phyloP scores from a whole-genome alignment of 2,113 vertebrate genomes.

The Hemichromis elongatus region DNA sequence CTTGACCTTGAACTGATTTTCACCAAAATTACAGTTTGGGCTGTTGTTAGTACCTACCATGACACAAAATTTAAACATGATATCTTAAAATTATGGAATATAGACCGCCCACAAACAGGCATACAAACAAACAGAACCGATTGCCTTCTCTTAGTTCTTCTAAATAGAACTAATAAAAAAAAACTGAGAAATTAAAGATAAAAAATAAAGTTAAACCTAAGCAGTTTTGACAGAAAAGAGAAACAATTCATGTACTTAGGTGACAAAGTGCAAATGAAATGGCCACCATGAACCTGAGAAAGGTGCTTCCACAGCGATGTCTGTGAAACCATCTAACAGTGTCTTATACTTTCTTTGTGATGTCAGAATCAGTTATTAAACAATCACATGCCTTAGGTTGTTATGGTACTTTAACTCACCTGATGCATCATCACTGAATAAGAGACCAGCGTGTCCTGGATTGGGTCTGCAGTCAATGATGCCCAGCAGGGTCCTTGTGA shows the following conservation, averaged over 20 bases:
- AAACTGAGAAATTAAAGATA: background rate
- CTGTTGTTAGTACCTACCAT: background rate
- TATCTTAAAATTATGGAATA: background rate
- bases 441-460: slow-evolving; percentile 52
- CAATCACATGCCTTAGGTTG: background rate
- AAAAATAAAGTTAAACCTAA: background rate
- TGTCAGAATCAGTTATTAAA: background rate
- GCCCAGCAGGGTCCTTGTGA: slow-evolving; percentile 89
- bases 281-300: too few species aligned
- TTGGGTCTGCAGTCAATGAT: slow-evolving; percentile 94
- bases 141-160: background rate
- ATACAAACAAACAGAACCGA: background rate
- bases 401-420: slow-evolving; percentile 60
- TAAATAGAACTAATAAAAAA: background rate
- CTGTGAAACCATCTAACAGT: background rate
- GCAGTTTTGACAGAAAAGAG: too few species aligned
- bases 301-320: background rate
- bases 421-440: slow-evolving; percentile 78
- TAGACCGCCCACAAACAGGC: background rate
- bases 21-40: background rate
- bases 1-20: background rate
- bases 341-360: background rate
- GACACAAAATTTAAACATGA: background rate
- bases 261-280: background rate
- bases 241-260: background rate